Evolutionary conservation across 2,888 invertebrate species (phyloP).

Genomic region (Cheilosia soror): DNA sequence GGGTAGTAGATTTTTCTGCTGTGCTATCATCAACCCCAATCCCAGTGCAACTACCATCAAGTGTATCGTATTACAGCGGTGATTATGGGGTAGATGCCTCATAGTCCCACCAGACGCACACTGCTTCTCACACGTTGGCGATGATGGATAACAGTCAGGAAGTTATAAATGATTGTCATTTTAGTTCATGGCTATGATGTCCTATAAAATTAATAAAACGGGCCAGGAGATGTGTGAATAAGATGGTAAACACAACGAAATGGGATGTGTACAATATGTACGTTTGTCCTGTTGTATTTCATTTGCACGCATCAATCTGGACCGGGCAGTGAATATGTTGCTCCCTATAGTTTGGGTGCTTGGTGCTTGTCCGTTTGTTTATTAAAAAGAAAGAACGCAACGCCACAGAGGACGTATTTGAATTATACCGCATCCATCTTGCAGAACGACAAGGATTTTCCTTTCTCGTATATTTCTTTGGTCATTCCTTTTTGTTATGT

Average conservation of each 20-base stretch:
- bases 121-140: conserved; percentile 3
- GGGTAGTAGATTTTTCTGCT: conserved; percentile 2
- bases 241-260: neutral
- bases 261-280: conserved; percentile 1
- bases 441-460: conserved; percentile 6
- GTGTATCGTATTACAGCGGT: conserved; percentile 46
- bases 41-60: conserved; percentile 36
- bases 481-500: conserved; percentile 19
- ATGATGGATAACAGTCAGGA: conserved; percentile 61
- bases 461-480: conserved; percentile 26
- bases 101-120: neutral
- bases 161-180: conserved; percentile 65
- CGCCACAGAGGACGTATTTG: neutral
- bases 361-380: conserved; percentile 27
- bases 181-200: conserved; percentile 43
- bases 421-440: conserved; percentile 21
- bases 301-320: neutral
- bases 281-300: conserved; percentile 27
- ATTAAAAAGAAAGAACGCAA: conserved; percentile 29
- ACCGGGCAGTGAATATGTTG: conserved; percentile 37
- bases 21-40: neutral
- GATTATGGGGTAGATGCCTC: conserved; percentile 13
- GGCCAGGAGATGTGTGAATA: neutral
- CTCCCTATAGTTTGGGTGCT: neutral
- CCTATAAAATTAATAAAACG: conserved; percentile 63